These are phyloP conservation scores for Peromyscus leucopus DNA, from an alignment of 2,113 vertebrate genomes.

Conservation along the genomic window DNA sequence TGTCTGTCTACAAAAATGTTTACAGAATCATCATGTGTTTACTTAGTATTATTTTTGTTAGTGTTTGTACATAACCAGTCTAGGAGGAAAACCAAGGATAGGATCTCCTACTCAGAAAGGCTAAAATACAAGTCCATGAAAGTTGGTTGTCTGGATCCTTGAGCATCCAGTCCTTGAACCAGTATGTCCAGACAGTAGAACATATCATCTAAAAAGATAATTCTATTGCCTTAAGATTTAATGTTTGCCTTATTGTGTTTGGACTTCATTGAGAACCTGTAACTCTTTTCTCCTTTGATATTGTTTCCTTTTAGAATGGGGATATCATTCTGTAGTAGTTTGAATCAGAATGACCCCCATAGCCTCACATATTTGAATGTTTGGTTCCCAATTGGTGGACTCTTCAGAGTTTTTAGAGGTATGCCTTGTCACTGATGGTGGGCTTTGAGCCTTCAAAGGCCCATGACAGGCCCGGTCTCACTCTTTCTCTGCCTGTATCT, in stretches of 20 bases:
- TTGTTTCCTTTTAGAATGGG: not conserved
- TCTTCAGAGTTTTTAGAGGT: not conserved
- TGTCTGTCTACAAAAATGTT: not conserved
- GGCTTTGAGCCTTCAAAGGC: not conserved
- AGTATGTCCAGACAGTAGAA: not conserved
- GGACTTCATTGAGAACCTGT: not conserved
- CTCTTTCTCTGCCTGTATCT: not conserved
- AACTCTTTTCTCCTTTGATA: not conserved
- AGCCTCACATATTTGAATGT: not conserved
- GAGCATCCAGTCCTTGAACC: not conserved
- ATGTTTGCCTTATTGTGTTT: not conserved
- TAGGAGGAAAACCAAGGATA: not conserved
- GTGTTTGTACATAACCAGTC: not conserved
- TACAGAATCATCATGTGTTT: not conserved
- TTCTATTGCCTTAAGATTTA: not conserved
- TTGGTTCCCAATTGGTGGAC: not conserved
- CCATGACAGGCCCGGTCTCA: not conserved
- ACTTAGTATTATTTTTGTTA: not conserved
- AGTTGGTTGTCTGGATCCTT: not conserved
- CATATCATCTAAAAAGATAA: not conserved
- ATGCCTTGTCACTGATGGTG: not conserved
- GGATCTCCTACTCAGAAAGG: too few species aligned
- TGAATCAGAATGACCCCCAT: not conserved
- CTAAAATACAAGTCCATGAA: not conserved
- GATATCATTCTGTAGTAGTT: not conserved